A percentile compares a stretch with the other conserved stretches of the same genome.
These are phyloP conservation scores for Onychomys arenicola DNA, from an alignment of 2,797 vertebrate species.

Conservation along the genomic window DNA sequence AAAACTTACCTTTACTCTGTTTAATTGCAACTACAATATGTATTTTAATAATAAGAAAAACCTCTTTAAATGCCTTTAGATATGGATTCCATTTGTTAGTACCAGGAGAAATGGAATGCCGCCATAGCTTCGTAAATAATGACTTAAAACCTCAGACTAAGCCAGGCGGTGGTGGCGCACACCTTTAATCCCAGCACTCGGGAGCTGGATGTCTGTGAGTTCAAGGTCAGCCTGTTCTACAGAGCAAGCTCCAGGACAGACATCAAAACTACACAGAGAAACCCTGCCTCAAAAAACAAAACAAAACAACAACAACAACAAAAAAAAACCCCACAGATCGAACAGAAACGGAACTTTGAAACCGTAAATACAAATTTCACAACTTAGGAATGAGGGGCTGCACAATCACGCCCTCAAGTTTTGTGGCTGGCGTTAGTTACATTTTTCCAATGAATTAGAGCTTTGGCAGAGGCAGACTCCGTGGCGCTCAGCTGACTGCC, in stretches of 20 bases:
- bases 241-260: no score
- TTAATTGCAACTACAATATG: conserved; percentile 35
- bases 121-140: background rate
- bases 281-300: no score
- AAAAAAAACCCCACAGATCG: background rate
- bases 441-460: background rate
- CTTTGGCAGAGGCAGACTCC: background rate
- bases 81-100: background rate
- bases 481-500: background rate
- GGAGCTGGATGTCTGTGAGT: no score
- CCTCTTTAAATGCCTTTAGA: conserved; percentile 31
- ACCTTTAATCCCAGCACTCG: no score
- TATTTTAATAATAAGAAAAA: conserved; percentile 45
- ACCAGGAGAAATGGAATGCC: background rate
- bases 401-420: background rate
- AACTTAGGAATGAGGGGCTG: background rate
- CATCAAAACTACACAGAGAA: no score
- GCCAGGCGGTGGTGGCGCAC: no score
- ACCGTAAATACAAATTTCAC: background rate
- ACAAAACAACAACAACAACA: no score
- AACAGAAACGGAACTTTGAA: conserved; percentile 43
- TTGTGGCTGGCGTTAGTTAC: background rate
- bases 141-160: background rate
- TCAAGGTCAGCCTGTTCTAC: no score
- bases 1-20: conserved; percentile 51